Evolutionary conservation across 2,888 invertebrate species (phyloP).

Genomic region (Eupithecia abbreviata): DNA sequence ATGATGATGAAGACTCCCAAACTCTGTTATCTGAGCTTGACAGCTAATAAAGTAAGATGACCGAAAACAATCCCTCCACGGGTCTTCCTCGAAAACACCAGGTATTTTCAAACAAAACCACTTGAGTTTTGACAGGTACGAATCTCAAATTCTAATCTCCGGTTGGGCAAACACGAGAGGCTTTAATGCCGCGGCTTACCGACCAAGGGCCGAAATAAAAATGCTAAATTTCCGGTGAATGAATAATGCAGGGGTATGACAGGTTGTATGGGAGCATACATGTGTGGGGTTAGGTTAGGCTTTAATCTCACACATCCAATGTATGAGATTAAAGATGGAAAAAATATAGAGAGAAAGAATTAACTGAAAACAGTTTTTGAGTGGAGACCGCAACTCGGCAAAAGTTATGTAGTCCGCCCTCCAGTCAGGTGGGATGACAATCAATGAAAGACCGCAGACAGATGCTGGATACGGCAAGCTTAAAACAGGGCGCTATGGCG

Average conservation of each 20-base stretch:
- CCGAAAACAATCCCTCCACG: background rate
- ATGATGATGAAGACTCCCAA: background rate
- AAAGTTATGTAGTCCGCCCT: too few relatives aligned
- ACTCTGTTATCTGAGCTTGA: background rate
- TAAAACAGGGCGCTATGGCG: too few relatives aligned
- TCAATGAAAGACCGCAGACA: too few relatives aligned
- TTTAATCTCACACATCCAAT: too few relatives aligned
- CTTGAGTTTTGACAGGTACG: conserved; percentile 11
- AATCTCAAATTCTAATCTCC: conserved; percentile 16
- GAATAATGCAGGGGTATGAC: conserved; percentile 5
- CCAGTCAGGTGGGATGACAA: too few relatives aligned
- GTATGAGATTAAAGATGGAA: too few relatives aligned
- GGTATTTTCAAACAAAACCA: conserved; percentile 9
- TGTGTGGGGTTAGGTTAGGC: background rate
- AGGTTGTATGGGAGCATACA: background rate
- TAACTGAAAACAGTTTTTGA: too few relatives aligned
- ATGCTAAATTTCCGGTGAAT: conserved; percentile 2
- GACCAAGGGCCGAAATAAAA: conserved; percentile 7
- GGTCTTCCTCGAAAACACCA: background rate
- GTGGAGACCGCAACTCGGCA: too few relatives aligned
- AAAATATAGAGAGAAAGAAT: too few relatives aligned
- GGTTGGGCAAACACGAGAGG: conserved; percentile 1
- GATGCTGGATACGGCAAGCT: too few relatives aligned
- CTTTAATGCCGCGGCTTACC: conserved; percentile 7
- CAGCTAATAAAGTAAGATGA: too few relatives aligned